Evolutionary conservation across 2,113 vertebrate genomes (phyloP), one percentile per base, ranked within the genome.

Genomic region (Oryzias woworae): DNA sequence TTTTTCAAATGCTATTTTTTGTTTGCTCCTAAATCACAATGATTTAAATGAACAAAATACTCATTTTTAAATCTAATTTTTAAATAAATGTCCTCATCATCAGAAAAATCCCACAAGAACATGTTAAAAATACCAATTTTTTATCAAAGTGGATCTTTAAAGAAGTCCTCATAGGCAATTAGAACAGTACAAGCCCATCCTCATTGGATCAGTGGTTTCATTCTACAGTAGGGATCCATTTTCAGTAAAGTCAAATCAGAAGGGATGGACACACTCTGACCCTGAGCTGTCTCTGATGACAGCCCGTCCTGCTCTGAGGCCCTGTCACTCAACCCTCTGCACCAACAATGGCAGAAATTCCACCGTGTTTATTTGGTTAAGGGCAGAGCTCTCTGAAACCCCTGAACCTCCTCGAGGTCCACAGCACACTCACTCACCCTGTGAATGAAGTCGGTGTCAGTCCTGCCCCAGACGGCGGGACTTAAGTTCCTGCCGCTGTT

Each of bases 321-420:
- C 76, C 86, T 89, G 91, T 90, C 91, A 92, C 82, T 92, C 91
- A 92, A 76, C 85, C 83, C 63, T 70, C 67, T 63, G 69, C 80
- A 71, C 75, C 85, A 88, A 92, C 91, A 93, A 92, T 92, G 79
- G 87, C 71, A 79, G 69, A 87, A 90, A 92, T 92, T 91, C 90
- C 89, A 87, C 60, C 41, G 68, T 88, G 90, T 93, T 92, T 93
- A 89, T 93, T 93, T 93, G 88, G 85, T 88, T 89, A 93, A 90
- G 88, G 86, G 88, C 78, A 59, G 82, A 77, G 75, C 89, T 87
- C 88, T 89, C 87, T 58, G 81, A 89, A 88, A 90, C 84, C 85
- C 84, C 84, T 87, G 90, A 89, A 87, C 85, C 85, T 86, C 87
- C 85, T 85, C 75, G 36, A 74, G 81, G 80, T 83, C 72, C 83